Evolutionary conservation across 2,113 vertebrate genomes (phyloP).

Genomic region (Myocastor coypus): DNA sequence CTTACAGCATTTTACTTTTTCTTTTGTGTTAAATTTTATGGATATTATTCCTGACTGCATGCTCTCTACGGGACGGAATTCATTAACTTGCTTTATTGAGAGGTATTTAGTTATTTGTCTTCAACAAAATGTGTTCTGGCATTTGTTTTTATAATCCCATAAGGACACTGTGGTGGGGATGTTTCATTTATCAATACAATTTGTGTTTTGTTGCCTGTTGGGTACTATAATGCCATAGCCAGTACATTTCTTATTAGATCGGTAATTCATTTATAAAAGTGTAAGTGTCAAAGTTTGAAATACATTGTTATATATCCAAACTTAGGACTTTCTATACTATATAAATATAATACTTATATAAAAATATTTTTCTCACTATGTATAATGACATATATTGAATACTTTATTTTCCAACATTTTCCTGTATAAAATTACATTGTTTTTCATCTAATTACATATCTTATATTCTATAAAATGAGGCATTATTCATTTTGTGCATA

Average conservation of each 20-base stretch:
- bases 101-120: background rate
- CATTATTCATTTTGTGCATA: background rate
- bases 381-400: slow-evolving; percentile 15
- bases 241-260: background rate
- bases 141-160: background rate
- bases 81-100: background rate
- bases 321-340: background rate
- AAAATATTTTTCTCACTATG: background rate
- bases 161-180: background rate
- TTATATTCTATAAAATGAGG: background rate
- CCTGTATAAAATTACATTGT: slow-evolving; percentile 25
- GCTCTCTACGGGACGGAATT: background rate
- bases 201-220: background rate
- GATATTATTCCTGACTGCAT: background rate
- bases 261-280: background rate
- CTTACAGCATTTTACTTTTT: background rate
- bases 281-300: background rate
- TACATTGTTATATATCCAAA: background rate
- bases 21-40: background rate
- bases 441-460: background rate
- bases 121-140: background rate
- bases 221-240: background rate
- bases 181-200: background rate
- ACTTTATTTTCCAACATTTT: background rate
- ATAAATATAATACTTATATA: background rate